phyloP scores from a whole-genome alignment of 2,113 vertebrate species.

The Hypomesus transpacificus region DNA sequence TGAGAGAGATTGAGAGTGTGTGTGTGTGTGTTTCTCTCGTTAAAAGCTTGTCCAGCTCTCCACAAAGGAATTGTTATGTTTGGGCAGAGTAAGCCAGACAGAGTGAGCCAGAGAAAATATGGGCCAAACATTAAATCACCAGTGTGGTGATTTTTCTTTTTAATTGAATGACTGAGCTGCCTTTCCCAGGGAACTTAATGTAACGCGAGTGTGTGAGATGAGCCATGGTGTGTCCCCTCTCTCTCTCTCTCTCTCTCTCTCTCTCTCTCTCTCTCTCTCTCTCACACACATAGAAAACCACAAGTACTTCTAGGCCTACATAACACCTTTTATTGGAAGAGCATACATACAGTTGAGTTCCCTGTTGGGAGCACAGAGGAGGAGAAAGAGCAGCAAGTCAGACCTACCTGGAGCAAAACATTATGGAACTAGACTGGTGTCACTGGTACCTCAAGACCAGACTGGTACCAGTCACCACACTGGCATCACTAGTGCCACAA shows the following conservation, averaged over 20 bases:
- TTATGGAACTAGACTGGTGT: too few relatives aligned
- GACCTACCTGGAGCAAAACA: too few relatives aligned
- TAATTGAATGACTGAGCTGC: constrained; percentile 31
- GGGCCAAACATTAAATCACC: constrained; percentile 42
- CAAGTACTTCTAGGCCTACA: background rate
- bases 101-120: constrained; percentile 38
- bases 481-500: background rate
- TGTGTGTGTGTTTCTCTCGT: background rate
- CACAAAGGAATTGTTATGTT: constrained; percentile 25
- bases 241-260: too few relatives aligned
- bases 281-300: background rate
- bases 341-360: constrained; percentile 2
- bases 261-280: too few relatives aligned
- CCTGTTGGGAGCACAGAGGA: too few relatives aligned
- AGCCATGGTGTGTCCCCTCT: background rate
- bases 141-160: constrained; percentile 32
- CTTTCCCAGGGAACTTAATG: constrained; percentile 14
- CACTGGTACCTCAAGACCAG: too few relatives aligned
- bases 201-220: constrained; percentile 1
- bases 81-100: constrained; percentile 23
- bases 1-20: background rate
- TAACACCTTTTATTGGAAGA: constrained; percentile 32
- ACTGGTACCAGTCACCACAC: too few relatives aligned
- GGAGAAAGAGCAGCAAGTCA: too few relatives aligned
- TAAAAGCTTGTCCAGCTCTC: constrained; percentile 18